Evolutionary conservation across 2,113 vertebrate genomes (phyloP), one percentile per base, ranked within the genome.

Genomic region (Lepisosteus oculatus): DNA sequence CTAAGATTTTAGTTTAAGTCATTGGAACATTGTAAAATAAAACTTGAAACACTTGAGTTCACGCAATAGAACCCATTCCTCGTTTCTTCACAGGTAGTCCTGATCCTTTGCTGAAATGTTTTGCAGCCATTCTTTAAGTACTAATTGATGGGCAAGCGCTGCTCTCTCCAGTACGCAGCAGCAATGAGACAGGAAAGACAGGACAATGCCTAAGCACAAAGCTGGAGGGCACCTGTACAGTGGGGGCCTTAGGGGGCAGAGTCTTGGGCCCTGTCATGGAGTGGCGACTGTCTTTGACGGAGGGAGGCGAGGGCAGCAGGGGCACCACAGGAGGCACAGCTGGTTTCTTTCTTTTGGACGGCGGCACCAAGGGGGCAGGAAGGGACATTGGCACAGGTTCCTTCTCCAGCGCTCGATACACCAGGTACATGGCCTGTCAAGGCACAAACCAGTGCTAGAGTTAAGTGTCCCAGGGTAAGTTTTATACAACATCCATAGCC

Each of bases 361-460:
- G 96, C 86, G 97, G 97, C 82, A 99, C 91, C 84, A 99, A 88
- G 72, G 93, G 86, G 79, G 94, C 86, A 65, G 97, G 95, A 75
- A 99, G 90, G 76, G 93, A 93, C 95, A 98, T 95, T 87, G 97
- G 97, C 83, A 99, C 96, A 69, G 93, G 89, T 81, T 98, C 97
- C 29, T 96, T 97, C 83, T 99, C 97, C 85, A 99, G 86, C 65
- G 96, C 97, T 75, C 96, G 94, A 85, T 99, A 99, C 45, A 99
- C 97, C 90, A 99, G 89, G 93, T 94, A 96, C 97, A 99, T 99
- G 76, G 96, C 97, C 97, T 99, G 80, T 69, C 72, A 88, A 4
- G 82, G 57, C 47, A 51, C 47, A 51, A 51, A 51, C 9, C 29
- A 29, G 29, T 29, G 29, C 29, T 29, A 29, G 29, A 29, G 2